A percentile compares a stretch with the other conserved stretches of the same genome.
phyloP scores from a whole-genome alignment of 2,888 invertebrate species.

The Tipula helvola region DNA sequence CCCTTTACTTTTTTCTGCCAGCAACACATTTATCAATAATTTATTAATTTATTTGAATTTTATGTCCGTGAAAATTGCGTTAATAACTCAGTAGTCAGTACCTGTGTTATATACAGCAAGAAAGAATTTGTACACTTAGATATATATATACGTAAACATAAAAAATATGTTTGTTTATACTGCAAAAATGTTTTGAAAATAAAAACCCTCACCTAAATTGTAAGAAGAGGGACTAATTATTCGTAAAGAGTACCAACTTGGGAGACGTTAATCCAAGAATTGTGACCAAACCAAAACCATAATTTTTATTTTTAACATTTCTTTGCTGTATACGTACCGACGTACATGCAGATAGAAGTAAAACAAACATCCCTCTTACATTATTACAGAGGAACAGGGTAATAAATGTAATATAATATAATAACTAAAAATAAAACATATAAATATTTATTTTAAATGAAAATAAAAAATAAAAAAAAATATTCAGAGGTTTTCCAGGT shows the following conservation, averaged over 20 bases:
- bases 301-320: slow-evolving; percentile 1
- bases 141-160: not conserved
- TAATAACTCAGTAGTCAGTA: slow-evolving; percentile 9
- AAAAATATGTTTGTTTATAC: not conserved
- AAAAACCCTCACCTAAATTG: not conserved
- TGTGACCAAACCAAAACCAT: slow-evolving; percentile 11
- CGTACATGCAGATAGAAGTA: not conserved
- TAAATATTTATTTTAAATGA: not conserved
- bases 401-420: not conserved
- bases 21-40: slow-evolving; percentile 6
- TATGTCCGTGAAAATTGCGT: not conserved
- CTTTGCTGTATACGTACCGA: not conserved
- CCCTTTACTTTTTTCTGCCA: too few species aligned
- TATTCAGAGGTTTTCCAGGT: not conserved
- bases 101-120: not conserved
- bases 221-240: slow-evolving; percentile 11
- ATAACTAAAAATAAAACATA: not conserved
- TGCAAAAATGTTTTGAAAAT: not conserved
- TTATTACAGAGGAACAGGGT: not conserved
- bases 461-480: not conserved
- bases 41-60: slow-evolving; percentile 4
- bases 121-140: not conserved
- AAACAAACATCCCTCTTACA: not conserved
- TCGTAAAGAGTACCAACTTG: slow-evolving; percentile 11
- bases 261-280: slow-evolving; percentile 11